Conservation (phyloP, 2,888 invertebrate genomes). For the Dorcus parallelipipedus region DNA sequence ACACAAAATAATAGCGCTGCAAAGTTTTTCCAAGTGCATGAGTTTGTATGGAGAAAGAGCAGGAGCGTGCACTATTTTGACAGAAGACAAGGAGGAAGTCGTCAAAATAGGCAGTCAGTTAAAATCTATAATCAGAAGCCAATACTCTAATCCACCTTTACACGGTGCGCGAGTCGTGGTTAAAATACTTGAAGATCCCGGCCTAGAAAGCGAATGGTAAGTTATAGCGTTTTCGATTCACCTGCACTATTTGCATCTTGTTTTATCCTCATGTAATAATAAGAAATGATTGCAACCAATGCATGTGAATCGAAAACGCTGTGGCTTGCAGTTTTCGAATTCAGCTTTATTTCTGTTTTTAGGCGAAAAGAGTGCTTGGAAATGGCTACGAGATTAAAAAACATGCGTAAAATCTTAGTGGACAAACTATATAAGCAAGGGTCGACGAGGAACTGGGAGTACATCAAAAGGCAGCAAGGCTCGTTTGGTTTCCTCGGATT, state of each 20-base stretch:
- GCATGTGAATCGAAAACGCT: background rate
- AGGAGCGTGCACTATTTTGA: constrained; percentile 84
- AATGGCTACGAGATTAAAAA: constrained; percentile 98
- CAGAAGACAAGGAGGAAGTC: constrained; percentile 74
- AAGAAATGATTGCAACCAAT: too few relatives aligned
- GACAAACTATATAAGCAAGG: constrained; percentile 79
- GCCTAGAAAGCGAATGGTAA: constrained; percentile 70
- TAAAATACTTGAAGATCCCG: constrained; percentile 73
- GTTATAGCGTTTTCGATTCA: constrained; percentile 18
- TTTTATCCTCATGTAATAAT: too few relatives aligned
- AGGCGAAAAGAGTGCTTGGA: constrained; percentile 73
- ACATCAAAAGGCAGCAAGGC: constrained; percentile 98
- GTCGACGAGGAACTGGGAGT: constrained; percentile 80
- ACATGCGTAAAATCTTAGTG: constrained; percentile 73
- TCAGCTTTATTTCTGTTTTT: too few relatives aligned
- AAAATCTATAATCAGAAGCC: constrained; percentile 90
- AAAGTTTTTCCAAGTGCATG: constrained; percentile 99
- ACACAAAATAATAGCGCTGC: constrained; percentile 80
- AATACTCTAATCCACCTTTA: constrained; percentile 97
- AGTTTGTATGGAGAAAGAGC: constrained; percentile 86
- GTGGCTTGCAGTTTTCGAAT: too few relatives aligned
- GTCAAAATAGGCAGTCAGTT: constrained; percentile 85
- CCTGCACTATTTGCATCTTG: too few relatives aligned
- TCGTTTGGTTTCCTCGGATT: constrained; percentile 99
- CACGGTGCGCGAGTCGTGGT: constrained; percentile 87